These are phyloP conservation scores for Microtus oregoni DNA, from an alignment of 2,113 vertebrate genomes.

Conservation along the genomic window DNA sequence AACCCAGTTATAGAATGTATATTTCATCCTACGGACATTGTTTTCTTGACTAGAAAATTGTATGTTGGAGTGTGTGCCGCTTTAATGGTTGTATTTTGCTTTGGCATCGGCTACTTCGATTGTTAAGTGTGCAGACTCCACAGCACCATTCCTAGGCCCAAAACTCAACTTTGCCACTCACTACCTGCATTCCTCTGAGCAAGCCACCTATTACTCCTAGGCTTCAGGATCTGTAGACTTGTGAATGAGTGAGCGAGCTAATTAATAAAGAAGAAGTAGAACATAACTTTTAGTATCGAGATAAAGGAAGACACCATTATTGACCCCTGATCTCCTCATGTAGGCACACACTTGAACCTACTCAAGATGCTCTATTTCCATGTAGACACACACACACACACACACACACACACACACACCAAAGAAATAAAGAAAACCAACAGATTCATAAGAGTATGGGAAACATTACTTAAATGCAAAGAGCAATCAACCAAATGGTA, in stretches of 20 bases:
- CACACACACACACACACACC: neutral
- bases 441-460: neutral
- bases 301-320: neutral
- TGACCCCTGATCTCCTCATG: neutral
- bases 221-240: neutral
- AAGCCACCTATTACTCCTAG: neutral
- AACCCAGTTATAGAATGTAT: neutral
- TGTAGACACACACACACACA: neutral
- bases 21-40: neutral
- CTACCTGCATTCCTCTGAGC: neutral
- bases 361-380: too few species aligned
- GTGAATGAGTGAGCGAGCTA: conserved; percentile 13
- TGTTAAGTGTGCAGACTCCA: neutral
- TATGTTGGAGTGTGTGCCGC: neutral
- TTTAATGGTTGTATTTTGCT: neutral
- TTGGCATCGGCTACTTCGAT: neutral
- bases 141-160: neutral
- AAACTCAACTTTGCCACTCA: neutral
- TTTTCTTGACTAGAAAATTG: conserved; percentile 6
- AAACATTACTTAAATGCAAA: neutral
- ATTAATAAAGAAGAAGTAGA: neutral
- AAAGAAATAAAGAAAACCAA: neutral
- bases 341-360: neutral
- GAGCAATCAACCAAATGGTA: neutral
- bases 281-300: neutral